Evolutionary conservation across 2,888 invertebrate species (phyloP), one percentile per base, ranked within the genome.

Genomic region (Autographa gamma): DNA sequence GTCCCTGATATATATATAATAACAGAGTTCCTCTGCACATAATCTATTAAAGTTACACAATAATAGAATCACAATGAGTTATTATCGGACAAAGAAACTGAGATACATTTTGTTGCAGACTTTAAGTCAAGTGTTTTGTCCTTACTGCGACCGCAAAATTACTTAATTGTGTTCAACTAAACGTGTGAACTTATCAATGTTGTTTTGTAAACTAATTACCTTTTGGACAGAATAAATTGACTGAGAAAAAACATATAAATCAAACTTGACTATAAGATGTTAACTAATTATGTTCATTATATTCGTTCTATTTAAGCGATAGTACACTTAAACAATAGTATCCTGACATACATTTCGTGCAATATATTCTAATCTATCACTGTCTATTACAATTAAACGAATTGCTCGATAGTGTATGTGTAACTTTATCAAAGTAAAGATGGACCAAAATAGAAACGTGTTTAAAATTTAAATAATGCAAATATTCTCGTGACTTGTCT

Each of bases 151-250:
- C 83, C 74, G 66, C 74, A 68, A 74, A 72, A 76, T 79, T 72
- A 76, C 68, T 70, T 70, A 72, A 82, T 82, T 85, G 69, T 82
- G 71, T 70, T 68, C 78, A 69, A 32, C 32, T 75, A 76, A 74
- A 66, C 73, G 79, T 73, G 81, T 68, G 73, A 76, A 71, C 67
- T 32, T 63, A 69, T 76, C 64, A 73, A 64, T 56, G 32, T 63
- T 68, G 69, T 73, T 81, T 75, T 71, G 63, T 71, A 76, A 76
- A 73, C 76, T 82, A 76, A 79, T 82, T 79, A 73, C 67, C 52
- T 60, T 38, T 32, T 63, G 66, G 58, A 72, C 71, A 62, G 70
- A 61, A 56, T 65, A 64, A 63, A 73, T 74, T 59, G 58, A 48
- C 63, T 77, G 80, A 34, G 83, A 82, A 82, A 56, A 66, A 69